Evolutionary conservation across 2,797 vertebrate genomes (phyloP), one percentile per base, ranked within the genome.

Genomic region (Octomys mimax): DNA sequence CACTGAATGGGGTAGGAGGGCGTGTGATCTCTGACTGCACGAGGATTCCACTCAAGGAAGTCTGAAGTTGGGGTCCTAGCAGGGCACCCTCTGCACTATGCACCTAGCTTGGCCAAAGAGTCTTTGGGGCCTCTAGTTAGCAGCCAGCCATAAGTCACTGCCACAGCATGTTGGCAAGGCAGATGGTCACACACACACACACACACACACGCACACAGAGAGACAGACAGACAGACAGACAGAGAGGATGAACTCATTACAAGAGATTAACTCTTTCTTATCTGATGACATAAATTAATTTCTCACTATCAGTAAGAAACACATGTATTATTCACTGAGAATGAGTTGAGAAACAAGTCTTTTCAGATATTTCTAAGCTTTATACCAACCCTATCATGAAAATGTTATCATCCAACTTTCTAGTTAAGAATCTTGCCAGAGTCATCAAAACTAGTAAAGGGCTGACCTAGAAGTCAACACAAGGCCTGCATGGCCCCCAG

Each of bases 111-210:
- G 81, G 92, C 75, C 75, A 61, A 87, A 86, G 33, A 66, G 36
- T 96, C 86, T 95, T 90, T 86, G 90, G 89, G 96, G 82, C 64
- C 91, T 96, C 79, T 26, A 33, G 54, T 92, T 96, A 96, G 87
- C 96, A 96, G n/a, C 4, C 68, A 84, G 89, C 73, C 94, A 93
- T 61, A 73, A 91, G 54, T 95, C 91, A 92, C 42, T 90, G 64
- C 46, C 88, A 46, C 62, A 81, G 66, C 87, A 87, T 84, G 68
- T 73, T 94, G 54, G 89, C 88, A 86, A 88, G 54, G 87, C 91
- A 92, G 93, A 94, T 97, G 93, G 85, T 84, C 89, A 61, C 80
- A 89, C 46, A 73, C 87, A 57, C 62, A 70, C 70, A 85, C 59
- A 75, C 42, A 77, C n/a, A 64, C 54, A 75, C 10, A 89, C 52